A percentile compares a stretch with the other conserved stretches of the same genome.
Conservation (phyloP, 2,888 invertebrate genomes). For the Hyalella azteca region DNA sequence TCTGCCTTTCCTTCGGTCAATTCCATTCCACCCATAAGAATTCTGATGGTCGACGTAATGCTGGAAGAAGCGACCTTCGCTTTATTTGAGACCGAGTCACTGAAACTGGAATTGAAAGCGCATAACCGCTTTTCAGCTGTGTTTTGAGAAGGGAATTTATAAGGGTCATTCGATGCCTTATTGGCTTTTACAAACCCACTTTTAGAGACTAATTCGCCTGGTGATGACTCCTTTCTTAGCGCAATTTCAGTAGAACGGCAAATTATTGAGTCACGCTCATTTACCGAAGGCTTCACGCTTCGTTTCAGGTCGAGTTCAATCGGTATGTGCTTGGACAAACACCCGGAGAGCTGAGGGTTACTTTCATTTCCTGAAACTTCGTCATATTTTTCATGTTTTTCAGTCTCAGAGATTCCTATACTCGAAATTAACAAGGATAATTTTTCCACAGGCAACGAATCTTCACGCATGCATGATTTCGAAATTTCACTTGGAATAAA, state of each 20-base stretch:
- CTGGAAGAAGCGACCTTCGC: not conserved
- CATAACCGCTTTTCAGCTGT: no score
- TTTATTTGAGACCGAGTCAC: no score
- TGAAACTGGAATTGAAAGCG: no score
- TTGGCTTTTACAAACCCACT: no score
- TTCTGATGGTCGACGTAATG: constrained; percentile 14
- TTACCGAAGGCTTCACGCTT: not conserved
- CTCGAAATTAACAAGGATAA: not conserved
- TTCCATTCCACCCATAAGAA: constrained; percentile 15
- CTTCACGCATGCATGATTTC: not conserved
- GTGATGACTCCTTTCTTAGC: no score
- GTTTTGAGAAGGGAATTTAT: no score
- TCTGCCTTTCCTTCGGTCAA: not conserved
- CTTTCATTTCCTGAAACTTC: not conserved
- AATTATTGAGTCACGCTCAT: not conserved
- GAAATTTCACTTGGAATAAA: not conserved
- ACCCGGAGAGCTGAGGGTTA: not conserved
- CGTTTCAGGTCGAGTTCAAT: not conserved
- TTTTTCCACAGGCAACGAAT: not conserved
- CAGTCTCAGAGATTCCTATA: not conserved
- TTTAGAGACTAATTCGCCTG: no score
- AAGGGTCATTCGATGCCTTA: no score
- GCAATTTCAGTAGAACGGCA: not conserved
- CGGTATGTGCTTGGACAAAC: not conserved
- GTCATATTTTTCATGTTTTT: not conserved